Evolutionary conservation across 2,797 vertebrate species (phyloP).

Genomic region (Cygnus olor): DNA sequence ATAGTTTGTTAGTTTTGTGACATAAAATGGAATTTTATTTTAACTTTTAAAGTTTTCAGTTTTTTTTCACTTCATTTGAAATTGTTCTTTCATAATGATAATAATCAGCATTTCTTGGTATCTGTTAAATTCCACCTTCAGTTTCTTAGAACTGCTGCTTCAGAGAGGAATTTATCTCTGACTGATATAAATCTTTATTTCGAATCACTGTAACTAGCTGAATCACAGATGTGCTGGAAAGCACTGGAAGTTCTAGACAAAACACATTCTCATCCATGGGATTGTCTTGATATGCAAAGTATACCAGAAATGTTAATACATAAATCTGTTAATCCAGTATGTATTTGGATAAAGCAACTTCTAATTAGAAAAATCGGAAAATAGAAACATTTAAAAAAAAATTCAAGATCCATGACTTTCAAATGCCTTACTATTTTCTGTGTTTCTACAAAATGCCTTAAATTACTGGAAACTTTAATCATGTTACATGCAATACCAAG

Average conservation of each 20-base stretch:
- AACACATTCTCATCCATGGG: background rate
- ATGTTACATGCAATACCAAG: background rate
- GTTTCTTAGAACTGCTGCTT: background rate
- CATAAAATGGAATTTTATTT: accelerated
- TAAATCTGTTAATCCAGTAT: background rate
- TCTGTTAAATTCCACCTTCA: background rate
- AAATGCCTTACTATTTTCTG: background rate
- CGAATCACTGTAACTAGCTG: background rate
- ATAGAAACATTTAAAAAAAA: background rate
- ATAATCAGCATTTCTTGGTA: background rate
- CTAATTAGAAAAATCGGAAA: background rate
- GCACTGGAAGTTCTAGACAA: background rate
- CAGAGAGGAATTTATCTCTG: background rate
- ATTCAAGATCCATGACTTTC: background rate
- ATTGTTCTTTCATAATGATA: background rate
- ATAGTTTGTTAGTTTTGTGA: background rate
- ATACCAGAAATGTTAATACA: background rate
- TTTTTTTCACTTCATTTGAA: background rate
- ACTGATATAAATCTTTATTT: background rate
- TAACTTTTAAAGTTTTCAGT: background rate
- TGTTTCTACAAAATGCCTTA: background rate
- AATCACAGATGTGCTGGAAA: background rate
- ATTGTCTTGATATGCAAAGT: background rate
- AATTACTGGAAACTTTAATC: background rate
- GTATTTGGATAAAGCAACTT: background rate